Base-by-base conservation (phyloP, 2,113 vertebrate genomes). In the Capreolus pygargus region DNA sequence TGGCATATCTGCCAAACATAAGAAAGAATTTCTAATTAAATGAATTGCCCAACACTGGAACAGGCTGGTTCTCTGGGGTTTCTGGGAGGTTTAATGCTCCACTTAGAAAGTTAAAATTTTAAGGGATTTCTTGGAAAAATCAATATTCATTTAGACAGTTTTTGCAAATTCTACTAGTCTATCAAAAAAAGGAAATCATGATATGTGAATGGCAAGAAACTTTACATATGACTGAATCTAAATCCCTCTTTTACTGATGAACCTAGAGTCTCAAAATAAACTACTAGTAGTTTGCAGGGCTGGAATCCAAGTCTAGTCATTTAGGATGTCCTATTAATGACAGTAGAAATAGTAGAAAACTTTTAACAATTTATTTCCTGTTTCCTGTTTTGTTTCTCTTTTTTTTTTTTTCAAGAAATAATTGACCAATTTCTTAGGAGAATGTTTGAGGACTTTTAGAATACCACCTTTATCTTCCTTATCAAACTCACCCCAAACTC, bases 11-110 rank as follows among this genome's bases (percentile, higher is more conserved):
- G 19, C 13, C 64, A 58, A 74, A 76, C n/a, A n/a, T 33, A 67
- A 84, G 52, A 91, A 96, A 83, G 60, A 97, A 67, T 76, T 87
- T 85, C 60, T 61, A 84, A 86, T 8, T 28, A 90, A 74, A 21
- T 50, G 5, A 96, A 70, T 10, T 47, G 6, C 16, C 21, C 11
- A 19, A 8, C 13, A 78, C 27, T 3, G 11, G 23, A 64, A 55
- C 3, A 67, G 83, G 19, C 28, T 95, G n/a, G 7, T 86, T 79
- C 47, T 92, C 19, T 4, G 16, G 70, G 45, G 39, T 74, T 55
- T 78, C 57, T 58, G 1, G 5, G 43, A 82, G 23, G 0, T 76
- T 21, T 54, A 54, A 45, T 27, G n/a, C 33, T 84, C 33, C 7
- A 52, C 52, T 57, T 45, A 57, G 57, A 33, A 16, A 7, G 23